phyloP scores from a whole-genome alignment of 1,140 invertebrate species.

The Zaprionus taronus region DNA sequence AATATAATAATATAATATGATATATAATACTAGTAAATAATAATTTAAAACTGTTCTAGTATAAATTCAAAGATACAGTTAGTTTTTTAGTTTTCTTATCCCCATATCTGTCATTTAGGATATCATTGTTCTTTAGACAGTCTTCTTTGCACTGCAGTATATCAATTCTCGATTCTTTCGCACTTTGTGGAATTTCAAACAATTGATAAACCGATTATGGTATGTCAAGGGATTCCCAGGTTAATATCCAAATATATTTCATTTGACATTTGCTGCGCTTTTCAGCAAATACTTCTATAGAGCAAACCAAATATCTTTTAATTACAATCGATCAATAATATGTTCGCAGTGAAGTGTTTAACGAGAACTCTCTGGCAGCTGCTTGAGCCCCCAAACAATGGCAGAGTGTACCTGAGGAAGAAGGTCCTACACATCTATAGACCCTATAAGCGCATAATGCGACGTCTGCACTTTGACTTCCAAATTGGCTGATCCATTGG shows the following conservation, averaged over 20 bases:
- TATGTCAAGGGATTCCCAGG: neutral
- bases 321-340: slow-evolving; percentile 63
- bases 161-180: neutral
- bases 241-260: slow-evolving; percentile 16
- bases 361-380: slow-evolving; percentile 57
- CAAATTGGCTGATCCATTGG: slow-evolving; percentile 71
- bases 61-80: too few species aligned
- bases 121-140: too few species aligned
- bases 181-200: neutral
- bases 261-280: slow-evolving; percentile 60
- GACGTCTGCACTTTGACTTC: slow-evolving; percentile 71
- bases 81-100: too few species aligned
- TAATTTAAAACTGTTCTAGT: too few species aligned
- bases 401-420: slow-evolving; percentile 4
- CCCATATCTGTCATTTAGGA: too few species aligned
- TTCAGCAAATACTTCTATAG: slow-evolving; percentile 42
- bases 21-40: too few species aligned
- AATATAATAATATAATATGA: too few species aligned
- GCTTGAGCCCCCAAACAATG: slow-evolving; percentile 39
- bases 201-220: slow-evolving; percentile 19
- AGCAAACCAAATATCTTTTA: slow-evolving; percentile 63
- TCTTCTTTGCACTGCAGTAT: neutral
- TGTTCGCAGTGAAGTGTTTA: slow-evolving; percentile 19
- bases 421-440: slow-evolving; percentile 26
- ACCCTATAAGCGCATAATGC: slow-evolving; percentile 71